Evolutionary conservation across 2,888 invertebrate species (phyloP), one percentile per base, ranked within the genome.

Genomic region (Smittia sp.): DNA sequence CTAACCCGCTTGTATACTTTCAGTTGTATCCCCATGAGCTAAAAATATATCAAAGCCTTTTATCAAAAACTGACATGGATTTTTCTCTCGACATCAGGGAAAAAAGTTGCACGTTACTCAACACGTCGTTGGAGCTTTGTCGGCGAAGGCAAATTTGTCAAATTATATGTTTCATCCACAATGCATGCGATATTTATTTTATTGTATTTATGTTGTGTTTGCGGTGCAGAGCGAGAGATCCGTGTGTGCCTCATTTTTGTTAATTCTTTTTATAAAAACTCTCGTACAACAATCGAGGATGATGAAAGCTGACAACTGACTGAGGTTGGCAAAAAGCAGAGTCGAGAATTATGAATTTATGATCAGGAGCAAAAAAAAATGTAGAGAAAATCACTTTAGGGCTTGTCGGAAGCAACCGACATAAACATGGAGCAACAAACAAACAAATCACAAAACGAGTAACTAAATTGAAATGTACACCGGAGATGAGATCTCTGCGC

Each of bases 381-480:
- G 46, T 46, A 9, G 22, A 18, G 22, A 58, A 58, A 58, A 58
- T 7, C n/a, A 18, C 22, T 58, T 58, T 22, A 22, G 58, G 58
- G 20, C 58, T 22, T 58, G 58, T 58, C 22, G 58, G 58, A 58
- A 58, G 58, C 58, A 22, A 58, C 18, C 11, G 9, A 18, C 9
- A 58, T 20, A 15, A 11, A 46, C 15, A 46, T n/a, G 11, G 38
- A 52, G 4, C 52, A 52, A 52, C 7, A 15, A 11, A 52, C 7
- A 52, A 52, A 58, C 22, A 58, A 58, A 46, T 46, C n/a, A 11
- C 11, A 46, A 46, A 46, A 20, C 7, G n/a, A 58, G 58, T 58
- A 58, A 58, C 22, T 7, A 58, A 58, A 58, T 58, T 58, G 58
- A 58, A 58, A 58, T 58, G 18, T 58, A 20, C 22, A 58, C 58